These are phyloP conservation scores for Patiria pectinifera DNA, from an alignment of 53 echinoderm and acorn worm species.

Conservation along the genomic window DNA sequence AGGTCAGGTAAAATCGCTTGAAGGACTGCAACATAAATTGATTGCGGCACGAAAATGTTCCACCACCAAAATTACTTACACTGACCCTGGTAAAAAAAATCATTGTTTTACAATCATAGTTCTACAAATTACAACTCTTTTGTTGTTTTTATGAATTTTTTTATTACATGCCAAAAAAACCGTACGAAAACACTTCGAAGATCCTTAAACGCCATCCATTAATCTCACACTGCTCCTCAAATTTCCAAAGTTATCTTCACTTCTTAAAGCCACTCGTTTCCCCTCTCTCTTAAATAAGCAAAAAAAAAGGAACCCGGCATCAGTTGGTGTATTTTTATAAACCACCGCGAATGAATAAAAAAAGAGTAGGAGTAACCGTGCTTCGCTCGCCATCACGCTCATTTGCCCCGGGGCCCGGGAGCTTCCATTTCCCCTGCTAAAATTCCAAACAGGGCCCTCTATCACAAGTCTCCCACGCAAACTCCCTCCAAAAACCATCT, in stretches of 20 bases:
- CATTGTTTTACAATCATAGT: no score
- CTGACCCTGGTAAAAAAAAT: no score
- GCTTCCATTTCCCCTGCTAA: slow-evolving; percentile 48
- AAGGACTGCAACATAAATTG: no score
- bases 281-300: not conserved
- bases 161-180: no score
- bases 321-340: not conserved
- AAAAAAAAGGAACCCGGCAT: slow-evolving; percentile 1
- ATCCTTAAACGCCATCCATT: not conserved
- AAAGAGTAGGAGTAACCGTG: slow-evolving; percentile 5
- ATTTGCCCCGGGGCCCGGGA: not conserved
- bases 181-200: not conserved
- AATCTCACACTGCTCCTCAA: not conserved
- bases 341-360: slow-evolving; percentile 7
- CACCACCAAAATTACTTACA: no score
- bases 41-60: no score
- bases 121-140: no score
- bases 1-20: no score
- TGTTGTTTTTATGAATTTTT: no score
- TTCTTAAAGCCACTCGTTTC: not conserved
- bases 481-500: not conserved
- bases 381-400: slow-evolving; percentile 1
- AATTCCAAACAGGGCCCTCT: slow-evolving; percentile 29
- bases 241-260: not conserved
- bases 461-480: not conserved